Base-by-base conservation (phyloP, 2,888 invertebrate genomes). In the Drosophila cyrtoloma region DNA sequence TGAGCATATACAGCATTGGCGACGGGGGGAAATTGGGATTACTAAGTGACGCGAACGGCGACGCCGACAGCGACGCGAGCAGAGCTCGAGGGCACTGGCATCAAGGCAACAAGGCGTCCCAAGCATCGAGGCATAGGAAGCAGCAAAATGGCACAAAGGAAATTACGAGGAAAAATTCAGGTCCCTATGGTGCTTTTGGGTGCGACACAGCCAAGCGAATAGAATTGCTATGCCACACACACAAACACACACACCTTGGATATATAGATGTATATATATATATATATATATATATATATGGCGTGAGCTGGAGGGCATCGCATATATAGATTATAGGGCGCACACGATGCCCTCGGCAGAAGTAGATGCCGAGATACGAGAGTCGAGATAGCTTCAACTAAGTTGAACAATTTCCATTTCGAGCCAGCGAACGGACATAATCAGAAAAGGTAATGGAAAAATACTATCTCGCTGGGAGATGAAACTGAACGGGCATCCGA, bases 151-250 rank as follows among this genome's bases (percentile, higher is more conserved):
- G 66, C 73, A 79, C 87, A 86, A 87, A 89, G 86, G 86, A 90
- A 86, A 90, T 86, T 86, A 86, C 90, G 77, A 86, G 90, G 89
- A 86, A 86, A 86, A 88, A 89, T 77, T 86, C 85, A 89, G 90
- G 87, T 90, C 88, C 88, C 90, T 83, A 84, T 89, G 89, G 89
- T 89, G 80, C 75, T 85, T 86, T 86, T 87, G 82, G 85, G 87
- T 86, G 89, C 82, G 85, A 86, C 89, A 82, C 56, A 28, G 35
- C 56, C 88, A 77, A 77, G 69, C 67, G 85, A 69, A 79, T 84
- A 79, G 82, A 89, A 77, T 55, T 75, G 65, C 67, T 63, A 74
- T 39, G 67, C 33, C 19, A 55, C 59, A 77, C 62, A 71, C 65
- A 71, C 28, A 77, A 39, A 44, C 42, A 33, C 33, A 33, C 33